phyloP scores from a whole-genome alignment of 2,888 invertebrate species.

The Xestia c-nigrum region DNA sequence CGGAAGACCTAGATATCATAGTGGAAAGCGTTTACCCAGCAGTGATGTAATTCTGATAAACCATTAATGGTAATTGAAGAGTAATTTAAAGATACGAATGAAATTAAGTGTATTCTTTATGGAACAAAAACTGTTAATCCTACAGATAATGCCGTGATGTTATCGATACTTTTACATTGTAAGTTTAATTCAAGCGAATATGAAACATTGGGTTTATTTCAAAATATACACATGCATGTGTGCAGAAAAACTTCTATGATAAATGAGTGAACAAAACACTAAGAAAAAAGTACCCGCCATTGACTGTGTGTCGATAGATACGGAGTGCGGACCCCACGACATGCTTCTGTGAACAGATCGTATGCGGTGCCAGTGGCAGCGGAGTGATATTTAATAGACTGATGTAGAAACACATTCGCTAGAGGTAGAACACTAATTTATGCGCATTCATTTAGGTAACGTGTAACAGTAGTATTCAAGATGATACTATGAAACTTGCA shows the following conservation, averaged over 20 bases:
- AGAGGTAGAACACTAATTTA: not conserved
- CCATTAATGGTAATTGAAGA: not conserved
- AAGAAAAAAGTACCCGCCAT: constrained; percentile 48
- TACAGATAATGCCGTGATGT: constrained; percentile 13
- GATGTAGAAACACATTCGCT: not conserved
- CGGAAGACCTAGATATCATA: not conserved
- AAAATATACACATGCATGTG: constrained; percentile 46
- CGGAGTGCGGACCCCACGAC: constrained; percentile 58
- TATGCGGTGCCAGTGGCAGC: constrained; percentile 45
- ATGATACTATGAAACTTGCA: not conserved
- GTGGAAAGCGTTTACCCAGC: not conserved
- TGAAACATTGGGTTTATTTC: constrained; percentile 42
- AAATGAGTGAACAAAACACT: constrained; percentile 59
- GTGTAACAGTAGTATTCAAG: not conserved
- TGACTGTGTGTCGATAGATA: constrained; percentile 47
- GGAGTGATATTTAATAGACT: not conserved
- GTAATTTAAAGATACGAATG: not conserved
- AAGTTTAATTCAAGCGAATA: constrained; percentile 42
- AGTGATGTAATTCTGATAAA: not conserved
- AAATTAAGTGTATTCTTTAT: constrained; percentile 8
- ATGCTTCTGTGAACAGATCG: constrained; percentile 67
- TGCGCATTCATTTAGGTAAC: not conserved
- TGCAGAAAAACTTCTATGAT: constrained; percentile 52
- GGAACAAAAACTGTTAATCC: constrained; percentile 34
- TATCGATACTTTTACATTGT: constrained; percentile 36